Evolutionary conservation across 2,797 vertebrate species (phyloP).

Genomic region (Falco biarmicus): DNA sequence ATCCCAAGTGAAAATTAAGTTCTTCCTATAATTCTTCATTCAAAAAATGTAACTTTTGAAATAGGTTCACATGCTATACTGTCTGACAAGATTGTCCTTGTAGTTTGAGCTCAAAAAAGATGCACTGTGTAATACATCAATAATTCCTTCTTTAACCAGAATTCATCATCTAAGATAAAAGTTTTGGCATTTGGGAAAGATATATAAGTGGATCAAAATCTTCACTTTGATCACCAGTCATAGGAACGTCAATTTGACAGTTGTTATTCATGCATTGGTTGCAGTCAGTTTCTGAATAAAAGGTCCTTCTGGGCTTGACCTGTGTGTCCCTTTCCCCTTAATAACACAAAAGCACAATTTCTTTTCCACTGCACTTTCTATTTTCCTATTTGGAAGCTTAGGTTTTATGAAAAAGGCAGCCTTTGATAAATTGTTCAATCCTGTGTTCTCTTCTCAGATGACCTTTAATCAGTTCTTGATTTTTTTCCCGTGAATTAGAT

Average conservation of each 20-base stretch:
- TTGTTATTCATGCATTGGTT: constrained; percentile 34
- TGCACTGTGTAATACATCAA: not conserved
- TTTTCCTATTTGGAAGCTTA: constrained; percentile 4
- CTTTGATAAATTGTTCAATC: constrained; percentile 2
- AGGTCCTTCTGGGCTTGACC: constrained; percentile 21
- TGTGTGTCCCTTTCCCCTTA: not conserved
- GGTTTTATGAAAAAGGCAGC: not conserved
- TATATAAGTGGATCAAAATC: constrained; percentile 25
- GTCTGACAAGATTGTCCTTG: not conserved
- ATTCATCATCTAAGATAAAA: constrained; percentile 38
- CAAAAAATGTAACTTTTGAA: not conserved
- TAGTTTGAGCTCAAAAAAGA: not conserved
- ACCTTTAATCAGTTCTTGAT: constrained; percentile 15
- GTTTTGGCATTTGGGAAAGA: constrained; percentile 34
- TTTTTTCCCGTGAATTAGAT: not conserved
- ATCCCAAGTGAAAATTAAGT: not conserved
- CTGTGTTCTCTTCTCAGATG: not conserved
- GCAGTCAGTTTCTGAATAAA: constrained; percentile 26
- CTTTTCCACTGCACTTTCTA: not conserved
- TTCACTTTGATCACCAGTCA: constrained; percentile 22
- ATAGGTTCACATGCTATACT: not conserved
- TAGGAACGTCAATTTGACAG: constrained; percentile 27
- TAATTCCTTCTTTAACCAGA: constrained; percentile 38
- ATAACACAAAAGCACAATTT: constrained; percentile 15
- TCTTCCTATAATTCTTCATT: not conserved